Base-by-base conservation (phyloP, 1,140 invertebrate genomes). In the Bombus turneri region DNA sequence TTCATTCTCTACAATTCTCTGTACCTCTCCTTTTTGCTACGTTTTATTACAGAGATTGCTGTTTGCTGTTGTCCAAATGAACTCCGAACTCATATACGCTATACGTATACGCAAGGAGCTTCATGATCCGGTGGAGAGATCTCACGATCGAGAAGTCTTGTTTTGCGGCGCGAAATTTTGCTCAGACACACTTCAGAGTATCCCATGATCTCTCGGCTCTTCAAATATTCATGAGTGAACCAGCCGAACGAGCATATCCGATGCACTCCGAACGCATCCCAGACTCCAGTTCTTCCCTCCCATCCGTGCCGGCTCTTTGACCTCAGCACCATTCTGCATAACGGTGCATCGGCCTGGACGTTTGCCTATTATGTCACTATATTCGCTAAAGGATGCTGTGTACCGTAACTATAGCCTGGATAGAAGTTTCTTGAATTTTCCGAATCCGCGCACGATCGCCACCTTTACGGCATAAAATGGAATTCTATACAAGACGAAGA, bases 341-440 rank as follows among this genome's bases (percentile, higher is more conserved):
- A 92, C 91, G 91, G 91, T 92, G 91, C 91, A 92, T 92, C 85
- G 89, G 87, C 89, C 91, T 91, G 89, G 84, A 92, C 91, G 91
- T 89, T 92, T 91, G 91, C 91, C 91, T 92, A 92, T 92, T 92
- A 92, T 92, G 91, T 91, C 91, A 91, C 90, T 91, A 90, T 88
- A 91, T 91, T 89, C 87, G 81, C 74, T 75, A 86, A 83, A 87
- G 86, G 90, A 90, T 87, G 78, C 69, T 87, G 85, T 47, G 78
- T 84, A 86, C 86, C 86, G 81, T 88, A 88, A 90, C 76, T 43
- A 47, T 31, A 78, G 53, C 71, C 39, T 75, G 68, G 72, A 84
- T 83, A 1, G 28, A 66, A 62, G 64, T 47, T 64, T 73, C 75
- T 34, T 39, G n/a, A 79, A 47, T 84, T 88, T 84, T 81, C 69